Conservation (phyloP, 2,113 vertebrate species). For the Tenebrosternarchus preto region DNA sequence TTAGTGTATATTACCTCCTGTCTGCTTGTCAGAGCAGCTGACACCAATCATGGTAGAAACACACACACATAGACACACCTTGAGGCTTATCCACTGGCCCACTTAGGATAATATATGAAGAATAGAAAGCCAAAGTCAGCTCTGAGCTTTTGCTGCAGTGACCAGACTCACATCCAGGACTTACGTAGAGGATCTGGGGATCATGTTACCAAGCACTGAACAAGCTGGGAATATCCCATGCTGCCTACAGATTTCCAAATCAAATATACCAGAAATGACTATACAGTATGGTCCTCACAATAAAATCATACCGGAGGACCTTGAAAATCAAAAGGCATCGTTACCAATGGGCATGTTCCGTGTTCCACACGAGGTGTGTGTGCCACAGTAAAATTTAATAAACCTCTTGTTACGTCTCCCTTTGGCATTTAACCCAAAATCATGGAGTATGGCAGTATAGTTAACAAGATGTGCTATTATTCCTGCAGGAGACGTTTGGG, state of each 20-base stretch:
- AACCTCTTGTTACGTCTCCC: background rate
- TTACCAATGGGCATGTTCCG: background rate
- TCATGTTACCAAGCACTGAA: background rate
- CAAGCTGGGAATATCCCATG: background rate
- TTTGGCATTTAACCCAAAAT: conserved; percentile 36
- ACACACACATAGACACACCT: conserved; percentile 12
- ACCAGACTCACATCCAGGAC: conserved; percentile 40
- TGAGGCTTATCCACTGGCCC: conserved; percentile 16
- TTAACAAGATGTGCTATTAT: conserved; percentile 23
- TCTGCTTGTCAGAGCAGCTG: conserved; percentile 3
- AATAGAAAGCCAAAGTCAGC: conserved; percentile 59
- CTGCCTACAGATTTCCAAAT: background rate
- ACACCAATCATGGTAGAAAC: conserved; percentile 57
- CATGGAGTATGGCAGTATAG: background rate
- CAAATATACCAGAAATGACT: background rate
- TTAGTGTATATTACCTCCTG: conserved; percentile 57
- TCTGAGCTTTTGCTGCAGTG: conserved; percentile 31
- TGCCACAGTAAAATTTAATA: background rate
- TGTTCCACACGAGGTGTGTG: background rate
- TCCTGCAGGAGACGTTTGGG: conserved; percentile 26
- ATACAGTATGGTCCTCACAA: no score
- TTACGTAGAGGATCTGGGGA: no score
- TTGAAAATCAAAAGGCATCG: no score
- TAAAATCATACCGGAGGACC: no score
- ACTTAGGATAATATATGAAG: conserved; percentile 35